phyloP scores from a whole-genome alignment of 2,888 invertebrate genomes.

The Papilio demoleus region DNA sequence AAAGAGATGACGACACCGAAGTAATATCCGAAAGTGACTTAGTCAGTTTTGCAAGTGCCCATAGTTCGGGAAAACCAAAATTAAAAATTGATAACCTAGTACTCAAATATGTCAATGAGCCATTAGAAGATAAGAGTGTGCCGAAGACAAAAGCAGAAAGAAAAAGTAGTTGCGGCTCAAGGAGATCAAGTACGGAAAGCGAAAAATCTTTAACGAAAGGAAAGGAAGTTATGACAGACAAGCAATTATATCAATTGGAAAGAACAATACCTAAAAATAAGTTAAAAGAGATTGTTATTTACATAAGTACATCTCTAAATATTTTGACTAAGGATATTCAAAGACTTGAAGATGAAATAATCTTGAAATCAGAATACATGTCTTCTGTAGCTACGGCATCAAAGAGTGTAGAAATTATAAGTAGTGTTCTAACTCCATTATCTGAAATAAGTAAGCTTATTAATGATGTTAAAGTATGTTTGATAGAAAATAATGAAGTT shows the following conservation, averaged over 20 bases:
- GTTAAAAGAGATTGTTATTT: slow-evolving; percentile 57
- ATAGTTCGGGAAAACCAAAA: slow-evolving; percentile 80
- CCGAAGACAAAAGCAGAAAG: slow-evolving; percentile 60
- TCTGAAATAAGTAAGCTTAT: slow-evolving; percentile 86
- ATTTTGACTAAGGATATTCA: slow-evolving; percentile 83
- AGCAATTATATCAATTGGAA: slow-evolving; percentile 45
- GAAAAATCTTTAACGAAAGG: slow-evolving; percentile 75
- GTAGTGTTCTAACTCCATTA: slow-evolving; percentile 84
- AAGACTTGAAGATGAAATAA: slow-evolving; percentile 86
- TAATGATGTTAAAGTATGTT: slow-evolving; percentile 78
- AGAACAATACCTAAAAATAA: slow-evolving; percentile 54
- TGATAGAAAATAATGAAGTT: slow-evolving; percentile 65
- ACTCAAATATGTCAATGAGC: slow-evolving; percentile 63
- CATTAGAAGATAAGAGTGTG: slow-evolving; percentile 63
- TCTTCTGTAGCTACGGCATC: slow-evolving; percentile 86
- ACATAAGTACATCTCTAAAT: slow-evolving; percentile 61
- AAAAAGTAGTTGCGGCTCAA: slow-evolving; percentile 73
- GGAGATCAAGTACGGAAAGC: slow-evolving; percentile 72
- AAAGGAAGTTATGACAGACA: slow-evolving; percentile 64
- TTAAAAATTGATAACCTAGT: slow-evolving; percentile 65
- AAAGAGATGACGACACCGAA: slow-evolving; percentile 84
- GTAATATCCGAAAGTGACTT: slow-evolving; percentile 83
- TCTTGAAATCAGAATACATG: slow-evolving; percentile 86
- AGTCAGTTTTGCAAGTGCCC: slow-evolving; percentile 87
- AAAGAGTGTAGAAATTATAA: slow-evolving; percentile 86